Evolutionary conservation across 2,113 vertebrate species (phyloP), one percentile per base, ranked within the genome.

Genomic region (Parus major): DNA sequence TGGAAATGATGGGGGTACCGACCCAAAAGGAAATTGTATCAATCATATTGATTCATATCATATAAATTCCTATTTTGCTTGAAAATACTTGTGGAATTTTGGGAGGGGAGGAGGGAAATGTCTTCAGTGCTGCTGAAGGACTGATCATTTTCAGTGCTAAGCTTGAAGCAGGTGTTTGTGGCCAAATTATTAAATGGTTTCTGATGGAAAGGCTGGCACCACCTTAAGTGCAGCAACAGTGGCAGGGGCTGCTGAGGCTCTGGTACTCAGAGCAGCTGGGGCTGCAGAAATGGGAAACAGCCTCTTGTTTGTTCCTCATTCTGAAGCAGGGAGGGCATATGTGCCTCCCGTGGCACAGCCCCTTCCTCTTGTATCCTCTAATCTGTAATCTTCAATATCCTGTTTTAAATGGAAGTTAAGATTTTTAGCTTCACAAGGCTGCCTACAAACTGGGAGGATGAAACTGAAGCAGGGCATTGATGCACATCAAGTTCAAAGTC

Each of bases 221-320:
- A 60, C 80, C 87, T 91, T 91, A 92, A 80, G 61, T 46, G 70
- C 5, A 83, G 85, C 29, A 36, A 25, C 47, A 28, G 70, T 79
- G 50, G 64, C 22, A 50, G 65, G 23, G 50, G 49, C 82, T 79
- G 68, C 75, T 52, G 2, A 21, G 33, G 44, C 53, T 70, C 66
- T 24, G 12, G 9, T 19, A 27, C 75, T 12, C 75, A 44, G 12
- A 83, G 44, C 76, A 96, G 90, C 80, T 7, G 2, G 25, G 71
- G 61, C 50, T 46, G 75, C 90, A 95, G 93, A 89, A 86, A 92
- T 66, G 82, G 88, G 86, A 78, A 93, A 91, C 87, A 59, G 63
- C 77, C 64, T 79, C 57, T 75, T 82, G 91, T 77, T 93, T 72
- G 50, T 93, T 96, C 94, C 91, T 82, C 94, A 88, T 97, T 96